Evolutionary conservation across 2,113 vertebrate genomes (phyloP), one percentile per base, ranked within the genome.

Genomic region (Ornithorhynchus anatinus): DNA sequence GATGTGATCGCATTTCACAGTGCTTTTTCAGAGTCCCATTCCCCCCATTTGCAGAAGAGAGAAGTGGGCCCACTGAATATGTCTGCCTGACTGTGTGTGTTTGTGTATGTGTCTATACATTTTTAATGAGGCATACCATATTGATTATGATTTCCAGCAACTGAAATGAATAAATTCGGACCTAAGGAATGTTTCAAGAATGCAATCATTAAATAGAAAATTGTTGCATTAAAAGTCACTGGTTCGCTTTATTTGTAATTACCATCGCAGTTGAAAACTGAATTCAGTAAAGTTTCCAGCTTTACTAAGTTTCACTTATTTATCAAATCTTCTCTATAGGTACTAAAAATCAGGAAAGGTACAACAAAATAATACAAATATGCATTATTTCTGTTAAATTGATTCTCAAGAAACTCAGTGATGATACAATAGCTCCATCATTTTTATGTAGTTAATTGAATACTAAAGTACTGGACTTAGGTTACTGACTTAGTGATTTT

Each of bases 381-480:
- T 25, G 62, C 64, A 43, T 69, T 52, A 75, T 58, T 77, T 48
- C 52, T 66, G 6, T 69, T 40, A 50, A 67, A 47, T 61, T 45
- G 48, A 61, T 73, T 75, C 68, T 17, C 76, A 59, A 85, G 61
- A 29, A 5, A 33, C 45, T 79, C 62, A 77, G 56, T 77, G 31
- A 1, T 70, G 67, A 77, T 50, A 62, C 16, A 44, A 64, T 77
- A 75, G 72, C 57, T 54, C 80, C 59, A 37, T 80, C 59, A 68
- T 70, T 77, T 38, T 65, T 44, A 40, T 65, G 15, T 65, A 60
- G 69, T 67, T 77, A 70, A 72, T 45, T 81, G 67, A 80, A 69
- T 75, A 74, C 69, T 54, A 64, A 66, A 68, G 67, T 35, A 63
- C 8, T 56, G 45, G 14, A 50, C 25, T 19, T 29, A 5, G 13